These are phyloP conservation scores for Cebidichthys violaceus DNA, from an alignment of 2,113 vertebrate genomes.

Conservation along the genomic window DNA sequence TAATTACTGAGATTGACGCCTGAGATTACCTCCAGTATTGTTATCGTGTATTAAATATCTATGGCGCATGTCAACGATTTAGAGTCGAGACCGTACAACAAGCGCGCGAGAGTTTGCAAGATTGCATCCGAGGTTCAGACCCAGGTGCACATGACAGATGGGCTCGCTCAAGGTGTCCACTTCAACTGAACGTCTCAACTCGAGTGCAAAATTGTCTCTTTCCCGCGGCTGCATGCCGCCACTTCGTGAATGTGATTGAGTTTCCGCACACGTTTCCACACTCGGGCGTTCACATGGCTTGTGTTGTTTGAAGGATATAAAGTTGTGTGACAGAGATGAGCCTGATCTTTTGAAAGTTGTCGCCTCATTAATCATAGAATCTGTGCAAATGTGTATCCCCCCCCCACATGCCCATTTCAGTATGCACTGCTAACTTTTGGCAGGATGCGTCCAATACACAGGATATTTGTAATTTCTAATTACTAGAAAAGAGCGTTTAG, in stretches of 20 bases:
- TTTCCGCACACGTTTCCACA: background rate
- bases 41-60: background rate
- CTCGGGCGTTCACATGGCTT: background rate
- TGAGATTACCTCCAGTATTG: background rate
- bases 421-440: background rate
- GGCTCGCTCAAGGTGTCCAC: background rate
- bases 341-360: background rate
- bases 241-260: background rate
- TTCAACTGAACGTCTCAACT: background rate
- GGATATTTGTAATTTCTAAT: background rate
- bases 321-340: background rate
- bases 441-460: background rate
- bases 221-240: background rate
- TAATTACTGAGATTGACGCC: slow-evolving; percentile 34
- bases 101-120: background rate
- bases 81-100: background rate
- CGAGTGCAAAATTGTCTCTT: background rate
- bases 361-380: background rate
- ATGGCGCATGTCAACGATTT: background rate
- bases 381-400: background rate
- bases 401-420: background rate
- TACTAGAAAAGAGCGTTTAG: background rate
- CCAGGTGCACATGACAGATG: background rate
- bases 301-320: background rate
- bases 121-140: background rate